Base-by-base conservation (phyloP, 2,888 invertebrate genomes). In the Drosophila pseudotalamancana region DNA sequence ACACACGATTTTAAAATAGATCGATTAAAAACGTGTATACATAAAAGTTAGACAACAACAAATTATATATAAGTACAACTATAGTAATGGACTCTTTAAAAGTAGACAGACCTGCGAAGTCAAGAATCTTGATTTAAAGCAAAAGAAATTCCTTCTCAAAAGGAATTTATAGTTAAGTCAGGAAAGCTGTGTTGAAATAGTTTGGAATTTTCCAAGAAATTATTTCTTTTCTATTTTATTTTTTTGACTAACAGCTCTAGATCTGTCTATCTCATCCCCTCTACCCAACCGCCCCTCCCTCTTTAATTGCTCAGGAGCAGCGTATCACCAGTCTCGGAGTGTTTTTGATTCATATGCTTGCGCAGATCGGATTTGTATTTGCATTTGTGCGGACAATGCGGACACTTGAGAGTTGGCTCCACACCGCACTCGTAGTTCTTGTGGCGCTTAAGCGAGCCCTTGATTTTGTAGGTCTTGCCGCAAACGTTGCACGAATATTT, bases 401-500 rank as follows among this genome's bases (percentile, higher is more conserved):
- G 84, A 72, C 91, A 91, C 25, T 87, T 88, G 2, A 91, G 73
- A 1, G 87, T 87, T 2, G 91, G 91, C 27, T 88, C 88, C 3
- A 91, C 89, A 1, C 91, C 91, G 89, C 96, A 96, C 90, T 96
- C 96, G 91, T 95, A 95, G 88, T 94, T 94, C 86, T 95, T 93
- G 90, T 96, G 96, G 59, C 96, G 93, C 90, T 94, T 95, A 84
- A 96, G 92, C 68, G 95, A 95, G 78, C 95, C 95, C 89, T 95
- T 95, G 91, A 95, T 95, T 92, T 95, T 95, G 93, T 97, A 97
- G 83, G 95, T 94, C 92, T 96, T 97, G 76, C 95, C 95, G 91
- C 97, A 97, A 86, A 93, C 93, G 86, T 93, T 93, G 92, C 95
- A 95, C 69, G 93, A 93, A 89, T 93, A 87, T 35, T 89, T 90